Base-by-base conservation (phyloP, 2,888 invertebrate genomes). In the Onthophagus sagittarius region DNA sequence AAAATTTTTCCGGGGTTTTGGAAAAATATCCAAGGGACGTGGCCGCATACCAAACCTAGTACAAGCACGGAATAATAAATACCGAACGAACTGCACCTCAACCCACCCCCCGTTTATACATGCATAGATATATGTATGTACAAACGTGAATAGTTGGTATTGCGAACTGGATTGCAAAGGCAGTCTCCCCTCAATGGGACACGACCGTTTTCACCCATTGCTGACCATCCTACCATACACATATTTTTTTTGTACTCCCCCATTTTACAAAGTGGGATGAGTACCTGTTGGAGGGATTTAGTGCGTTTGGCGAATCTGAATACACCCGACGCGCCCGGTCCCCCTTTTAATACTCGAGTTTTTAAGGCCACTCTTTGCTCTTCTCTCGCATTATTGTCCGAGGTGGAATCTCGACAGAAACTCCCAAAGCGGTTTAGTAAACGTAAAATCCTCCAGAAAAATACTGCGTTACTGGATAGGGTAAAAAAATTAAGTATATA, bases 171-270 rank as follows among this genome's bases (percentile, higher is more conserved):
- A 53, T 53, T 53, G 39, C 4, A 53, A 53, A 53, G 6, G 39
- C 39, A 53, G 39, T 9, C 9, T 53, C 39, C 39, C 5, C 39
- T 53, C 39, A 31, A 32, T 32, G 7, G 13, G n/a, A 32, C 67
- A 67, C 67, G 67, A 23, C 67, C 67, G 67, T 23, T 67, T 67
- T 31, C 67, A n/a, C 67, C 67, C 67, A 67, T 67, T 67, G 23
- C 67, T 67, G 67, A 23, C 67, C 67, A 67, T 67, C 23, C 15
- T 67, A 67, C 31, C 67, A 31, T 67, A 32, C 23, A 23, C n/a
- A n/a, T 9, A 6, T 31, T 15, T 67, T 67, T 67, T 64, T 67
- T 23, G 23, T 23, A 23, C 39, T 11, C 67, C 23, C 32, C 67
- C 67, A 31, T 67, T 67, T 23, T 67, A 67, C 67, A 67, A 67